Base-by-base conservation (phyloP, 2,888 invertebrate species). In the Scaptomyza cyrtandrae region DNA sequence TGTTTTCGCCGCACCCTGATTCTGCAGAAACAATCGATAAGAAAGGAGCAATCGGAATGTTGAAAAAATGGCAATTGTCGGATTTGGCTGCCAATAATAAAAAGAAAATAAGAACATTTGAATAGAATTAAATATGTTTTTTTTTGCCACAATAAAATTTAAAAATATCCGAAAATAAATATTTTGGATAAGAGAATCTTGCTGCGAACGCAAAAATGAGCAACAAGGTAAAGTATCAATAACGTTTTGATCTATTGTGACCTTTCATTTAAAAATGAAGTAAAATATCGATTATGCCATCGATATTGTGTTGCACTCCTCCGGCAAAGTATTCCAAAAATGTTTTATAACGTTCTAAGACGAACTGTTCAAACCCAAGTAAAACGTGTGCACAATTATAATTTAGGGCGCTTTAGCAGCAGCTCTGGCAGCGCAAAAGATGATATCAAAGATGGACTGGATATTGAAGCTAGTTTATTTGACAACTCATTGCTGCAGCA, bases 401-500 rank as follows among this genome's bases (percentile, higher is more conserved):
- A 56, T 43, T 5, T 66, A 6, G 0, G 66, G n/a, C 65, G 86
- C 1, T 53, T 52, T n/a, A 69, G 35, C n/a, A 74, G 66, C 41
- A 65, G 60, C 37, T 71, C 73, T 4, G 50, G 27, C 19, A 50
- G 31, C 3, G 37, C 41, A 1, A 70, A 67, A 33, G 71, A 75
- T 43, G 90, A 91, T 10, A 79, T 90, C 16, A 82, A 87, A 50
- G 73, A 80, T 3, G 90, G 80, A 1, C 41, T 89, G 16, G 78
- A 88, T 19, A 90, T 90, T 39, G 90, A 86, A 55, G 74, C 88
- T 2, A 89, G 68, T 58, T 78, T 91, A 0, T 91, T 91, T 61
- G 90, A 85, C 3, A 89, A 91, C 64, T 89, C 89, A 2, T 64
- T 73, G 10, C 50, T 83, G 16, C 74, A 73, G 14, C 81, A 86